Percentiles rank a stretch among this genome's conserved stretches.
phyloP scores from a whole-genome alignment of 2,888 invertebrate species.

The Poecilus cupreus region DNA sequence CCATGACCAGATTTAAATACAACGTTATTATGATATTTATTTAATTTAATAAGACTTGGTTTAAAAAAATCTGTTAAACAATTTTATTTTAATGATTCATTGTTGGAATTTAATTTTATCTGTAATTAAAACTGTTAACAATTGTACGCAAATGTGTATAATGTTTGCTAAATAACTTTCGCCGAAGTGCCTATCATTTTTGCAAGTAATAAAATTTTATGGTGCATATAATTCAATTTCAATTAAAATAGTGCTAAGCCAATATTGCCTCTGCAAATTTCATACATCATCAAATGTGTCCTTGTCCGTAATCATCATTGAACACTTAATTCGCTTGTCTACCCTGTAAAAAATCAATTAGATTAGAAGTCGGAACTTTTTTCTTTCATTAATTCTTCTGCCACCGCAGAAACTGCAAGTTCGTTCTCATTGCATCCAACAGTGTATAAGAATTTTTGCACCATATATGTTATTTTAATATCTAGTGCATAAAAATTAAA shows the following conservation, averaged over 20 bases:
- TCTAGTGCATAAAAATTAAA: background rate
- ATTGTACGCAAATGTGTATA: no score
- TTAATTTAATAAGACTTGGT: no score
- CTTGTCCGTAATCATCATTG: conserved; percentile 13
- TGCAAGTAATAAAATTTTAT: background rate
- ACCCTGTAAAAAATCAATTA: conserved; percentile 27
- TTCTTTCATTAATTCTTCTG: background rate
- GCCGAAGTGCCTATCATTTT: background rate
- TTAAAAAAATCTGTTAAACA: no score
- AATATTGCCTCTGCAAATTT: conserved; percentile 6
- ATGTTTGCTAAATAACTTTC: no score
- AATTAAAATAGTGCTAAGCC: background rate
- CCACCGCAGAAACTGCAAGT: background rate
- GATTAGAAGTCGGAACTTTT: conserved; percentile 15
- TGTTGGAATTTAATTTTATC: no score
- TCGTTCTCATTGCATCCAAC: no score
- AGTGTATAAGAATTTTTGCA: background rate
- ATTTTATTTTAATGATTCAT: no score
- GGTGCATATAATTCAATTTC: background rate
- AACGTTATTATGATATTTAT: no score
- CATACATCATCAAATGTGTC: conserved; percentile 17
- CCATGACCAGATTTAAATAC: no score
- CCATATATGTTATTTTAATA: background rate
- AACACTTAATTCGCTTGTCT: conserved; percentile 14
- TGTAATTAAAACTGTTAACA: no score